Conservation (phyloP, 1,140 invertebrate genomes). For the Hypothenemus hampei region DNA sequence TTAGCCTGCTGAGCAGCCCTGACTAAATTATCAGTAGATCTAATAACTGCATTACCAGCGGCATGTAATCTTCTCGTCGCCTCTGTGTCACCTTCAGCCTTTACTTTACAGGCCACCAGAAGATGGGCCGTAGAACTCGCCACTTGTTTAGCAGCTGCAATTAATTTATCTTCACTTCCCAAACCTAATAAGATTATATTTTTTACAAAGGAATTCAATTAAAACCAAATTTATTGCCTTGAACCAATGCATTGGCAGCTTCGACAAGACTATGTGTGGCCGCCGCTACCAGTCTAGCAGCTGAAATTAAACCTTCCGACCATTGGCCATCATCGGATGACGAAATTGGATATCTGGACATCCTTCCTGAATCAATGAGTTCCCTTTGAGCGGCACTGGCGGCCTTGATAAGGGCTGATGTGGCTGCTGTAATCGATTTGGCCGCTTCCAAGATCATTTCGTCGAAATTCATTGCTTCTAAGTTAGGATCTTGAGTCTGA, state of each 20-base stretch:
- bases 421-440: constrained; percentile 95
- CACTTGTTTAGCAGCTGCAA: constrained; percentile 95
- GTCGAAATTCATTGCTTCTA: constrained; percentile 91
- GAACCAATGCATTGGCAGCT: constrained; percentile 93
- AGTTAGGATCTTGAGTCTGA: constrained; percentile 67
- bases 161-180: constrained; percentile 91
- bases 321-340: constrained; percentile 96
- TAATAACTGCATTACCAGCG: constrained; percentile 95
- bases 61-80: constrained; percentile 89
- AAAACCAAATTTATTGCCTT: constrained; percentile 56
- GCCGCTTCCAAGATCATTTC: constrained; percentile 98
- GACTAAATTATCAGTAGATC: constrained; percentile 96
- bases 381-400: constrained; percentile 94
- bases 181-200: constrained; percentile 40
- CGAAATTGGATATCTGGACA: constrained; percentile 62
- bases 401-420: constrained; percentile 92
- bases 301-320: constrained; percentile 97
- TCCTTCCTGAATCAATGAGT: constrained; percentile 77
- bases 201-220: neutral
- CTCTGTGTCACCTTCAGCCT: constrained; percentile 92
- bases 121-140: constrained; percentile 95
- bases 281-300: constrained; percentile 90
- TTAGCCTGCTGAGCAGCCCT: constrained; percentile 90
- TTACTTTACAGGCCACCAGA: constrained; percentile 95
- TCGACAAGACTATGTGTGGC: constrained; percentile 97